These are phyloP conservation scores for Linnaemya vulpina DNA, from an alignment of 2,888 invertebrate species.

Conservation along the genomic window DNA sequence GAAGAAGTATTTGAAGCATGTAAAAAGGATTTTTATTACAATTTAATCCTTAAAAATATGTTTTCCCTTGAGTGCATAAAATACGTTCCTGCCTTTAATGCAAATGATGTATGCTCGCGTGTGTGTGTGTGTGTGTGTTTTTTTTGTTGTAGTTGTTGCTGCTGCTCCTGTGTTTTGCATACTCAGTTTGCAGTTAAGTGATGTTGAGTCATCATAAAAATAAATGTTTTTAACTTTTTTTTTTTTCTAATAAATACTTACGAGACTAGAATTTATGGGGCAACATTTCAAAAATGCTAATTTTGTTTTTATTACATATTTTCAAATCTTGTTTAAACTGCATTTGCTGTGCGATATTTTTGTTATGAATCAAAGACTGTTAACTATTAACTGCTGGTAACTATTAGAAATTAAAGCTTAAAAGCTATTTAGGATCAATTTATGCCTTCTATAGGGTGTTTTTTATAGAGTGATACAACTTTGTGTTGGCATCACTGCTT, in stretches of 20 bases:
- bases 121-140: too few species aligned
- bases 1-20: constrained; percentile 33
- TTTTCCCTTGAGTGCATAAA: constrained; percentile 37
- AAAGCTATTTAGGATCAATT: neutral
- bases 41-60: constrained; percentile 66
- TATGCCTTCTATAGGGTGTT: too few species aligned
- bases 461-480: too few species aligned
- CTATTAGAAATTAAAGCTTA: neutral
- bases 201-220: constrained; percentile 44
- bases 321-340: neutral
- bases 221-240: constrained; percentile 40
- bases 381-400: neutral
- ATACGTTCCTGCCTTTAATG: neutral
- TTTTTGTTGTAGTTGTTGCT: neutral
- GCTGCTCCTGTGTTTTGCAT: constrained; percentile 1
- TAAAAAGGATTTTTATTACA: constrained; percentile 64
- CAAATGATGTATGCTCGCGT: too few species aligned
- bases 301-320: neutral
- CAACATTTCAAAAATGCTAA: neutral
- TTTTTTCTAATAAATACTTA: constrained; percentile 48
- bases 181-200: constrained; percentile 28
- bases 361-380: neutral
- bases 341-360: neutral
- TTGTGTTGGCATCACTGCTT: too few species aligned
- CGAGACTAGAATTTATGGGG: constrained; percentile 32